phyloP scores from a whole-genome alignment of 2,797 vertebrate genomes.

The Neosilurus hyrtlii region DNA sequence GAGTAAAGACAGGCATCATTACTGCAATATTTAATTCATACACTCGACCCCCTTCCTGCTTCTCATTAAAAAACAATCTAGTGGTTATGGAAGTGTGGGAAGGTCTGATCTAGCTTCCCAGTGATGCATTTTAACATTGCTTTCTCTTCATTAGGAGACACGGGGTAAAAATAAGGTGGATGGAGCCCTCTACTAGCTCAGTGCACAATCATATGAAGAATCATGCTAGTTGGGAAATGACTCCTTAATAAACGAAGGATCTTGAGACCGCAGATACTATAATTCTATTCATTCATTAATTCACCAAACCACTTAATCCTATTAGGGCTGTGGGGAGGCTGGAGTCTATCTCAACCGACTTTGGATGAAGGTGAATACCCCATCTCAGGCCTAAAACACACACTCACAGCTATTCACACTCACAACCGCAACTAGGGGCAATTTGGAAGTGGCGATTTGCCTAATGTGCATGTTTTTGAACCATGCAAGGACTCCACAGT shows the following conservation, averaged over 20 bases:
- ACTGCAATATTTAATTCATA: background rate
- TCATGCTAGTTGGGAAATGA: background rate
- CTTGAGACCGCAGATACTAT: background rate
- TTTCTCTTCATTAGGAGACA: background rate
- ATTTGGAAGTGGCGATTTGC: too few relatives aligned
- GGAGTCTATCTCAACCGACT: too few relatives aligned
- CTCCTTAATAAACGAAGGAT: background rate
- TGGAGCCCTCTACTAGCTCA: background rate
- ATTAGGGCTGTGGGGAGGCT: too few relatives aligned
- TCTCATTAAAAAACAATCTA: background rate
- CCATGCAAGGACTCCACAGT: too few relatives aligned
- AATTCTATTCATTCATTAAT: background rate
- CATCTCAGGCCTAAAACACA: too few relatives aligned
- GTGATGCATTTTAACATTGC: background rate
- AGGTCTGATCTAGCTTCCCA: background rate
- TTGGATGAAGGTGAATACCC: too few relatives aligned
- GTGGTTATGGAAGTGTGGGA: background rate
- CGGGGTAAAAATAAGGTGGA: background rate
- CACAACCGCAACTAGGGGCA: too few relatives aligned
- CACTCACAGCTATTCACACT: too few relatives aligned
- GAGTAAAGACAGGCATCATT: background rate
- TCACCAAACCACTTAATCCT: too few relatives aligned
- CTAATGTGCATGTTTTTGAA: too few relatives aligned
- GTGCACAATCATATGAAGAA: background rate
- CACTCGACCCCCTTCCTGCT: background rate